These are phyloP conservation scores for Cerceris ruficornis DNA, from an alignment of 2,888 invertebrate species.

Conservation along the genomic window DNA sequence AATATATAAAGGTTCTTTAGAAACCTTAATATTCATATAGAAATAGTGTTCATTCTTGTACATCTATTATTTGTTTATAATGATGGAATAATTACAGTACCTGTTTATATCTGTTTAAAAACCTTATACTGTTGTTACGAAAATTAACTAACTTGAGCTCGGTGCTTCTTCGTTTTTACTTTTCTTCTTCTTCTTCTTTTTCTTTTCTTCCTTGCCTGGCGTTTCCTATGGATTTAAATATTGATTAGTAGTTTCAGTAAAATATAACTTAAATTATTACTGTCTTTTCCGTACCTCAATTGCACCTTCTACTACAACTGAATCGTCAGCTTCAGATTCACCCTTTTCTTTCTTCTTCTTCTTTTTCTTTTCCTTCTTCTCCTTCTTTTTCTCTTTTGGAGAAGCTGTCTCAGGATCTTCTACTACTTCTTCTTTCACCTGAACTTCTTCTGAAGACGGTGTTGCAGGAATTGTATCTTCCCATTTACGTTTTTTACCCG, in stretches of 20 bases:
- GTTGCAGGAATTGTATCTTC: constrained; percentile 80
- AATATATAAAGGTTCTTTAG: background rate
- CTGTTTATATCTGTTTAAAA: background rate
- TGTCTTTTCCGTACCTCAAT: constrained; percentile 69
- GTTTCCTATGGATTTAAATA: constrained; percentile 69
- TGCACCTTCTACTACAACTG: constrained; percentile 73
- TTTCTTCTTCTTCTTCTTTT: constrained; percentile 86
- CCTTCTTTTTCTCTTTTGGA: constrained; percentile 77
- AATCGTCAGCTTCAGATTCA: constrained; percentile 76
- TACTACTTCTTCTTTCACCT: constrained; percentile 83
- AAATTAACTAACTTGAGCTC: constrained; percentile 34
- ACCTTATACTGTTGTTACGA: constrained; percentile 20
- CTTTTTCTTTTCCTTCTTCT: constrained; percentile 80
- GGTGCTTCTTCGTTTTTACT: constrained; percentile 50
- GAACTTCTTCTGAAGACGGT: constrained; percentile 85
- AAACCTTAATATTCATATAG: background rate
- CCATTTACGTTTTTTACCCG: constrained; percentile 66
- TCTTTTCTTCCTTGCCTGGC: constrained; percentile 86
- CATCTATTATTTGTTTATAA: background rate
- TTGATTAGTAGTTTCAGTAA: constrained; percentile 17
- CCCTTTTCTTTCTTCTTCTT: constrained; percentile 76
- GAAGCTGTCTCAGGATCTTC: constrained; percentile 76
- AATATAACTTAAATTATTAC: constrained; percentile 14
- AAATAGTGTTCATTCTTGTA: background rate
- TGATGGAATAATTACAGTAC: background rate